Percentiles rank a stretch among this genome's conserved stretches.
Conservation (phyloP, 2,113 vertebrate genomes). For the Agelaius phoeniceus region DNA sequence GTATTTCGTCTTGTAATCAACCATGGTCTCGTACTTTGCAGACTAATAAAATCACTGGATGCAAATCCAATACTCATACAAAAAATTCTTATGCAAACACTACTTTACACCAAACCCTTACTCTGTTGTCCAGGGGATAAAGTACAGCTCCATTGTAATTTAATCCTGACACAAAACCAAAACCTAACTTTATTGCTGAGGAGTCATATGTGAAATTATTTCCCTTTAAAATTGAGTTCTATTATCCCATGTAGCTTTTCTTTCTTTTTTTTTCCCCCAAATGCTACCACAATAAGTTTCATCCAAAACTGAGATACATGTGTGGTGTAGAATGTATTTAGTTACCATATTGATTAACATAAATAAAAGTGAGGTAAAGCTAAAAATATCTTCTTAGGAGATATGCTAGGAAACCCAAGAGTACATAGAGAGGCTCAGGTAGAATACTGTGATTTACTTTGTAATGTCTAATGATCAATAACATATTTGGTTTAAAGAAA, state of each 20-base stretch:
- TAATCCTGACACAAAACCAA: neutral
- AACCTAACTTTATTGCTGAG: neutral
- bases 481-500: neutral
- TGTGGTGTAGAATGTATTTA: neutral
- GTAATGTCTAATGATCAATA: neutral
- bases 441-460: neutral
- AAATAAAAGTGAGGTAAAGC: neutral
- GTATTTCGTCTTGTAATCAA: neutral
- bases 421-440: neutral
- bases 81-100: neutral
- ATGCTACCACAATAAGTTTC: neutral
- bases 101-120: neutral
- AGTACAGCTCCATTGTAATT: neutral
- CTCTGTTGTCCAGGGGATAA: neutral
- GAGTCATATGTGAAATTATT: neutral
- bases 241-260: neutral
- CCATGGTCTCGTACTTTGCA: neutral
- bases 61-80: neutral
- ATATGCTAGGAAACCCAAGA: neutral
- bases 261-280: neutral
- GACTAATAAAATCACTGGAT: neutral
- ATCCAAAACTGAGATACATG: neutral
- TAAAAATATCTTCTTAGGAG: neutral
- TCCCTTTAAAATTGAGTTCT: neutral
- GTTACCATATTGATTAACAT: neutral